Evolutionary conservation across 2,113 vertebrate genomes (phyloP).

Genomic region (Sciurus niger): DNA sequence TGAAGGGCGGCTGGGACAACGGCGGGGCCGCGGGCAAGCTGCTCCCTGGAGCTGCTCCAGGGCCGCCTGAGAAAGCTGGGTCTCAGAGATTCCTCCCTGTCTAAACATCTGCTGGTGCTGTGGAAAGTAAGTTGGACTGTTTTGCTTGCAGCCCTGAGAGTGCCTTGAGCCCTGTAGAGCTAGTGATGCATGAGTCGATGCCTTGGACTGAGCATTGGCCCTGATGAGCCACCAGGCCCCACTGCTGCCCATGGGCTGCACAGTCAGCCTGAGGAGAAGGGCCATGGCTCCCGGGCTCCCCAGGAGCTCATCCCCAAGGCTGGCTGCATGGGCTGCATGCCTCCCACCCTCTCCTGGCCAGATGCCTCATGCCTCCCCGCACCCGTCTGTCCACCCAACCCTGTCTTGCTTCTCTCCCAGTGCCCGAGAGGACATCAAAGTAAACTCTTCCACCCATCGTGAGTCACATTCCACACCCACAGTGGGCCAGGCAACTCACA

Average conservation of each 20-base stretch:
- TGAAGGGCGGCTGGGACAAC: slow-evolving; percentile 40
- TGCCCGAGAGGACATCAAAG: background rate
- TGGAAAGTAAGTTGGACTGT: slow-evolving; percentile 39
- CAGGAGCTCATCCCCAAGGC: background rate
- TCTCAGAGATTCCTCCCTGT: slow-evolving; percentile 58
- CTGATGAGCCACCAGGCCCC: background rate
- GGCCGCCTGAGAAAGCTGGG: slow-evolving; percentile 17
- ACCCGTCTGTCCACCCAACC: too few species aligned
- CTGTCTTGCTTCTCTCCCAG: background rate
- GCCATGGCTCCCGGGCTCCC: background rate
- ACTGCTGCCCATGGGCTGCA: accelerated
- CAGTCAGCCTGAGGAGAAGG: background rate
- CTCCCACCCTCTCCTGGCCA: background rate
- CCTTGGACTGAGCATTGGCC: background rate
- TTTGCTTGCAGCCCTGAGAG: background rate
- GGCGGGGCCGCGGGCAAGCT: slow-evolving; percentile 16
- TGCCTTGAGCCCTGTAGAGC: background rate
- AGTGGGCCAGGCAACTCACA: accelerated
- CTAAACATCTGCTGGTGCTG: slow-evolving; percentile 65
- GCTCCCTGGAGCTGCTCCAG: slow-evolving; percentile 58
- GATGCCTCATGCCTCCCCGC: background rate
- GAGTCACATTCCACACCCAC: background rate
- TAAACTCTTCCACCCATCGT: accelerated
- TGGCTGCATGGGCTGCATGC: background rate
- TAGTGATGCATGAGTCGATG: background rate